These are phyloP conservation scores for Psophia crepitans DNA, from an alignment of 2,113 vertebrate species.

Conservation along the genomic window DNA sequence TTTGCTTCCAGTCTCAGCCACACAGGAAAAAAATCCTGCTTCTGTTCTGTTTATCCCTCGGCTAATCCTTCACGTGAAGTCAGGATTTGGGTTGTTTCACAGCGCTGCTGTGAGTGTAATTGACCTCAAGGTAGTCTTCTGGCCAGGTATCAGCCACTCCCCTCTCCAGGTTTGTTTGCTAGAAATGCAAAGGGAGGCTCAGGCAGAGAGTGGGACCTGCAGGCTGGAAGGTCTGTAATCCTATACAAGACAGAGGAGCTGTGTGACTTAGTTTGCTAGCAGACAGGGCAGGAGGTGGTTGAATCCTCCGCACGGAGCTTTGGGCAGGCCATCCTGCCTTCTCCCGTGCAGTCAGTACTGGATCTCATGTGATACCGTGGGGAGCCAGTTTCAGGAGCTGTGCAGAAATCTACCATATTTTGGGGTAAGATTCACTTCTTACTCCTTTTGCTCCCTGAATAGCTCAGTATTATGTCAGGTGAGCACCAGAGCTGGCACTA, in stretches of 20 bases:
- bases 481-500: background rate
- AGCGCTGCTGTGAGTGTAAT: background rate
- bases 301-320: background rate
- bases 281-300: background rate
- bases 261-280: background rate
- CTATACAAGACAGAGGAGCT: background rate
- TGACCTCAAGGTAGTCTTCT: background rate
- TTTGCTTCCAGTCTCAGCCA: background rate
- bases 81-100: background rate
- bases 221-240: background rate
- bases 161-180: background rate
- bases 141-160: background rate
- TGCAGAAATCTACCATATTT: background rate
- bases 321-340: background rate
- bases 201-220: accelerated
- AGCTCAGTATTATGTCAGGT: background rate
- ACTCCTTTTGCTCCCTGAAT: background rate
- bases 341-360: background rate
- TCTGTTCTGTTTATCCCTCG: background rate
- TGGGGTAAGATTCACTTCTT: background rate
- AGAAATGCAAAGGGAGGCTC: background rate
- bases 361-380: background rate
- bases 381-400: background rate
- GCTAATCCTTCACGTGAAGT: background rate
- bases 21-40: background rate